phyloP scores from a whole-genome alignment of 2,888 invertebrate genomes.

The Drosophila cognata region DNA sequence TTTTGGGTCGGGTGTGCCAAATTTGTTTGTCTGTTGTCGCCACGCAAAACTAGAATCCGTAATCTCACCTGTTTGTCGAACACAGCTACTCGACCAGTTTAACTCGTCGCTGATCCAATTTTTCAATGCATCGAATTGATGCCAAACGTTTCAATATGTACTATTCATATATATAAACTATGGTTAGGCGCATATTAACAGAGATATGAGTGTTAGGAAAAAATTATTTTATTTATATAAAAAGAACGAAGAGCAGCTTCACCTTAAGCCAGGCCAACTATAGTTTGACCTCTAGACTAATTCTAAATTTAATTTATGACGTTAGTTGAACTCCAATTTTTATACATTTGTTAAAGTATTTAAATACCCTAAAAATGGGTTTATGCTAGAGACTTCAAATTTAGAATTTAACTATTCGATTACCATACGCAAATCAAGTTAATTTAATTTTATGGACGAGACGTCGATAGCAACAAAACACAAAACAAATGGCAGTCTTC shows the following conservation, averaged over 20 bases:
- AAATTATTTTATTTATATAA: background rate
- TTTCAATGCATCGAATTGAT: constrained; percentile 42
- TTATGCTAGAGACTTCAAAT: no score
- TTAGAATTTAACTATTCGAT: no score
- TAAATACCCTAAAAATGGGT: no score
- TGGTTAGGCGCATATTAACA: background rate
- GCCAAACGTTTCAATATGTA: constrained; percentile 35
- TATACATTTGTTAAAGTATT: constrained; percentile 9
- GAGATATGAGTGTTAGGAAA: background rate
- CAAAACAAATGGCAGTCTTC: background rate
- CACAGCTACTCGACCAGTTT: constrained; percentile 29
- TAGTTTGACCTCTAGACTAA: background rate
- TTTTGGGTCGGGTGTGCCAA: constrained; percentile 48
- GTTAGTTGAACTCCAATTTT: constrained; percentile 8
- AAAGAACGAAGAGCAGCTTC: background rate
- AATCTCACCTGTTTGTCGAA: constrained; percentile 52
- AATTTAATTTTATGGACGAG: no score
- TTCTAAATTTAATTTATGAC: background rate
- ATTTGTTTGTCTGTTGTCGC: constrained; percentile 26
- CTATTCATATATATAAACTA: background rate
- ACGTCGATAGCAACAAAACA: background rate
- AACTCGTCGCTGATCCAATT: constrained; percentile 50
- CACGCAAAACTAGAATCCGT: constrained; percentile 44
- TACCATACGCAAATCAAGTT: no score
- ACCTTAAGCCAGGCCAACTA: background rate